Conservation (phyloP, 2,888 invertebrate genomes). For the Adineta ricciae region DNA sequence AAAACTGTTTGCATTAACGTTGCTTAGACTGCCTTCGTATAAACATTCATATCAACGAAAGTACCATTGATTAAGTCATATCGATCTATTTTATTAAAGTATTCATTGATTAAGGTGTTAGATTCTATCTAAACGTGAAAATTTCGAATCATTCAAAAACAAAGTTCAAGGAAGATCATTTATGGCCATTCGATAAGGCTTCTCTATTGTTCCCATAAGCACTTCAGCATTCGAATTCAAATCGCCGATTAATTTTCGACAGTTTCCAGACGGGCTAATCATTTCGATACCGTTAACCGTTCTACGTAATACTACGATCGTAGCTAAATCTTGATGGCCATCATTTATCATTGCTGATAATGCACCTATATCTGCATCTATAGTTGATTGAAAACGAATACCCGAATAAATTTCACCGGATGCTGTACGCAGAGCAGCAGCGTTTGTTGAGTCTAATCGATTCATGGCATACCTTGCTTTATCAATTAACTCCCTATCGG, state of each 20-base stretch:
- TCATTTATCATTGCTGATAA: background rate
- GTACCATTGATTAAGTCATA: too few relatives aligned
- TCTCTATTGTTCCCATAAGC: background rate
- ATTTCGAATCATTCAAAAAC: too few relatives aligned
- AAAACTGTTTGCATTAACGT: constrained; percentile 69
- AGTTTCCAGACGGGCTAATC: background rate
- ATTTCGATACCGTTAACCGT: background rate
- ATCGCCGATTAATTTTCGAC: background rate
- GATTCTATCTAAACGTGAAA: too few relatives aligned
- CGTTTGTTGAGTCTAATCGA: background rate
- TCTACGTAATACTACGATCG: background rate
- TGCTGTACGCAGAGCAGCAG: background rate
- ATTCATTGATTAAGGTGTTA: too few relatives aligned
- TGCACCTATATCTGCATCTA: background rate
- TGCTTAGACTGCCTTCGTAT: background rate
- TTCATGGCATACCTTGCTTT: background rate
- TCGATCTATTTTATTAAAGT: too few relatives aligned
- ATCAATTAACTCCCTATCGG: background rate
- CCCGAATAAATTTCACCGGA: background rate
- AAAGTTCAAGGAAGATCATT: too few relatives aligned
- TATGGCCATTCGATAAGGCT: background rate
- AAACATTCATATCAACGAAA: too few relatives aligned
- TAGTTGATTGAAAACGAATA: background rate
- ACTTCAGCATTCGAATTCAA: background rate
- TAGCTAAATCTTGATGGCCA: background rate